Base-by-base conservation (phyloP, 2,797 vertebrate species). In the Sphaeramia orbicularis region DNA sequence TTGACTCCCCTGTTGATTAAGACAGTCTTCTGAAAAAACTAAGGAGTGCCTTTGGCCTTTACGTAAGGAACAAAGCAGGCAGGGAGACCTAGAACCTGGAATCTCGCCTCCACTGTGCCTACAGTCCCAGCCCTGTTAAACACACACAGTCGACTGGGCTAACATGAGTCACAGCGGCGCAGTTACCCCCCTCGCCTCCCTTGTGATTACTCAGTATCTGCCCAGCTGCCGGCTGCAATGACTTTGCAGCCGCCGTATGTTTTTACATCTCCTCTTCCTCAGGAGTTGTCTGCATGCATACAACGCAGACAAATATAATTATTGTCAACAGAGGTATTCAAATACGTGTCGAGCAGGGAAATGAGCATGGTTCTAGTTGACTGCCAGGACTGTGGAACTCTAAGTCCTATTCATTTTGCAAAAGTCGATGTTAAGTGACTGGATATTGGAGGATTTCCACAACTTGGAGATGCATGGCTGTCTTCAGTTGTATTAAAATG, bases 161-260 rank as follows among this genome's bases (percentile, higher is more conserved):
- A 60, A 54, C 71, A 79, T 88, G 89, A 92, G 81, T 93, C 91
- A 93, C 84, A 64, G 73, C 76, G 35, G 71, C n/a, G 51, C 65
- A 63, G 65, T 78, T 86, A 59, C 77, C 84, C 88, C 70, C 70
- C 69, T 53, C 49, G 54, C 52, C 76, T 85, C 71, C 76, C 71
- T 75, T 47, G 80, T 27, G 59, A 92, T 92, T 88, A 91, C 82
- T 87, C 77, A 86, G 85, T 81, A 87, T 83, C 87, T 84, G 75
- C 66, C 76, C 81, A 84, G 83, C 82, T 83, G 75, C 80, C 71
- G 76, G 58, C 71, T 87, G 65, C 64, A 52, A 15, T 66, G 76
- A 74, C 70, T 68, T 68, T 67, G 78, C 62, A 80, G 64, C 54
- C 19, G 9, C 61, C 45, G 15, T 65, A 74, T 76, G 52, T 80